phyloP scores from a whole-genome alignment of 2,888 invertebrate species.

The Nymphalis polychloros region DNA sequence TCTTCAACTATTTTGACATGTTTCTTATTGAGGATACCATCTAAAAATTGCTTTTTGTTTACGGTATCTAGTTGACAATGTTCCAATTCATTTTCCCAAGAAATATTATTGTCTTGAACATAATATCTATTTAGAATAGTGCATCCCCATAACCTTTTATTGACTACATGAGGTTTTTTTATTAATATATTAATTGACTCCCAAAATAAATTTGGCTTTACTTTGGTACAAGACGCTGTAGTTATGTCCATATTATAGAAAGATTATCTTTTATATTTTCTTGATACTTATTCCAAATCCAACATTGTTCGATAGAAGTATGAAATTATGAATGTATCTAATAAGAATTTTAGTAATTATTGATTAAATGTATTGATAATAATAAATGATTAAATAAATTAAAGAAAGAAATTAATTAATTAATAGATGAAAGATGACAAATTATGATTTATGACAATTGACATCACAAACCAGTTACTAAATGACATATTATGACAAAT shows the following conservation, averaged over 20 bases:
- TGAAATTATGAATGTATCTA: too few species aligned
- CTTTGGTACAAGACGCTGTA: neutral
- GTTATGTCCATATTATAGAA: constrained; percentile 3
- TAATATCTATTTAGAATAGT: constrained; percentile 53
- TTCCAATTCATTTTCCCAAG: constrained; percentile 25
- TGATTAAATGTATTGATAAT: too few species aligned
- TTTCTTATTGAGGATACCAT: constrained; percentile 35
- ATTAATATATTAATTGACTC: constrained; percentile 83
- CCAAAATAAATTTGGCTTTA: constrained; percentile 78
- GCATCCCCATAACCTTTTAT: constrained; percentile 85
- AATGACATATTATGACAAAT: too few species aligned
- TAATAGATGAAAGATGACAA: too few species aligned
- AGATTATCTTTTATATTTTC: neutral
- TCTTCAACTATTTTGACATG: constrained; percentile 36
- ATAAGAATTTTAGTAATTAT: too few species aligned
- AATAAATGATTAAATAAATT: too few species aligned
- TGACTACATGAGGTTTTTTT: constrained; percentile 86
- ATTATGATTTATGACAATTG: too few species aligned
- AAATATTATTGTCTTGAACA: constrained; percentile 19
- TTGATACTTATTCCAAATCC: too few species aligned
- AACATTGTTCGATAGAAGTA: too few species aligned
- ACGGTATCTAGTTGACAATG: constrained; percentile 24
- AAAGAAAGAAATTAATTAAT: too few species aligned
- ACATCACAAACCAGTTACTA: too few species aligned
- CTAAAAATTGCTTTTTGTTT: constrained; percentile 24